Conservation (phyloP, 2,797 vertebrate genomes). For the Xiphorhynchus erythropygius region DNA sequence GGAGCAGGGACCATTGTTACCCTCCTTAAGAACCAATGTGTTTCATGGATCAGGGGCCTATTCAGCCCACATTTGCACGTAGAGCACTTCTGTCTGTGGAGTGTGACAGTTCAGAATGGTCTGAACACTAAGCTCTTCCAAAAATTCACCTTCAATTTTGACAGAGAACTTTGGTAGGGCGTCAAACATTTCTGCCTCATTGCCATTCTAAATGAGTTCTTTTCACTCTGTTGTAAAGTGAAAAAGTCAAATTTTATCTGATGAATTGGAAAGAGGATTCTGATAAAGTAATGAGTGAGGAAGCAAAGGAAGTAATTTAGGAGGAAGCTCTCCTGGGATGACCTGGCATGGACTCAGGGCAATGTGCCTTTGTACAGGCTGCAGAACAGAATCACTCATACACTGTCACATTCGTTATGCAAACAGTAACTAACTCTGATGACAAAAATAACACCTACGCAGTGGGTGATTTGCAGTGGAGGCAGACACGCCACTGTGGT, state of each 20-base stretch:
- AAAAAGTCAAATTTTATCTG: not conserved
- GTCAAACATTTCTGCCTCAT: not conserved
- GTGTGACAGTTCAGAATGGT: not conserved
- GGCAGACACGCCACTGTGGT: accelerated
- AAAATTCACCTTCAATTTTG: not conserved
- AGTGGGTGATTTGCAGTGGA: not conserved
- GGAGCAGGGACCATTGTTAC: accelerated
- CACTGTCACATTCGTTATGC: not conserved
- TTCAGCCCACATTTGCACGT: not conserved
- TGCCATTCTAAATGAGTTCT: not conserved
- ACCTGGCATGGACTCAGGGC: not conserved
- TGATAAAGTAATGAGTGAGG: not conserved
- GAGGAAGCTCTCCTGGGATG: not conserved
- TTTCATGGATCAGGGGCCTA: not conserved
- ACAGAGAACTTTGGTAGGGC: not conserved
- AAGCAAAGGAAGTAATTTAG: not conserved
- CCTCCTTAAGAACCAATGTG: not conserved
- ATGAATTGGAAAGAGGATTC: not conserved
- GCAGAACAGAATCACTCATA: not conserved
- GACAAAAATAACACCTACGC: not conserved
- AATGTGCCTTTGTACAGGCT: not conserved
- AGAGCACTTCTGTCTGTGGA: not conserved
- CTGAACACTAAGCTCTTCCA: not conserved
- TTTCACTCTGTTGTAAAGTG: not conserved
- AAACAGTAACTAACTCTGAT: not conserved